A percentile compares a stretch with the other conserved stretches of the same genome.
phyloP scores from a whole-genome alignment of 2,113 vertebrate species.

The Ciconia stormi region DNA sequence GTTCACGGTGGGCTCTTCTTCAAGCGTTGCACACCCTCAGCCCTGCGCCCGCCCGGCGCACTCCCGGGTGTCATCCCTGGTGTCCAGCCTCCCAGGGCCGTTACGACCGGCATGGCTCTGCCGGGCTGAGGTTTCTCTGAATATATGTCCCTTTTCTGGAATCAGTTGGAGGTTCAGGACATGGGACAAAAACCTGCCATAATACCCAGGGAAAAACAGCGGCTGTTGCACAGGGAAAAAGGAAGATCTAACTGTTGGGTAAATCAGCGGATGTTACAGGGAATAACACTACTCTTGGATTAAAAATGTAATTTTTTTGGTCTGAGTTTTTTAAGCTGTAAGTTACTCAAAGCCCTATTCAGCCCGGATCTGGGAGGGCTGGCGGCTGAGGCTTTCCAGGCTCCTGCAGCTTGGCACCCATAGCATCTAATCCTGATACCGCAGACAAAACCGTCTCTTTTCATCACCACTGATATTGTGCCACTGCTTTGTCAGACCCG shows the following conservation, averaged over 20 bases:
- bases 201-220: background rate
- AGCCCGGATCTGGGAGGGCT: background rate
- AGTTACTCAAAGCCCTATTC: background rate
- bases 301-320: background rate
- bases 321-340: background rate
- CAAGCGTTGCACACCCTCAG: background rate
- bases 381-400: background rate
- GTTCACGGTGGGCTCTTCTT: background rate
- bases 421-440: background rate
- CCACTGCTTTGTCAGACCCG: rapidly evolving
- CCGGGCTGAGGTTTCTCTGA: background rate
- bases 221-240: too few relatives aligned
- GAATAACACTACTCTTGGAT: background rate
- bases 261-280: background rate
- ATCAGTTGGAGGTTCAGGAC: background rate
- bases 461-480: background rate
- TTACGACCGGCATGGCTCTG: rapidly evolving
- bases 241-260: background rate
- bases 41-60: rapidly evolving
- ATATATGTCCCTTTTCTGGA: rapidly evolving
- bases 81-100: background rate
- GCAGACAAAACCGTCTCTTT: background rate
- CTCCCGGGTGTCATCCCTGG: background rate
- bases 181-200: background rate
- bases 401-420: conserved; percentile 29